Evolutionary conservation across 2,113 vertebrate genomes (phyloP), one percentile per base, ranked within the genome.

Genomic region (Pica pica): DNA sequence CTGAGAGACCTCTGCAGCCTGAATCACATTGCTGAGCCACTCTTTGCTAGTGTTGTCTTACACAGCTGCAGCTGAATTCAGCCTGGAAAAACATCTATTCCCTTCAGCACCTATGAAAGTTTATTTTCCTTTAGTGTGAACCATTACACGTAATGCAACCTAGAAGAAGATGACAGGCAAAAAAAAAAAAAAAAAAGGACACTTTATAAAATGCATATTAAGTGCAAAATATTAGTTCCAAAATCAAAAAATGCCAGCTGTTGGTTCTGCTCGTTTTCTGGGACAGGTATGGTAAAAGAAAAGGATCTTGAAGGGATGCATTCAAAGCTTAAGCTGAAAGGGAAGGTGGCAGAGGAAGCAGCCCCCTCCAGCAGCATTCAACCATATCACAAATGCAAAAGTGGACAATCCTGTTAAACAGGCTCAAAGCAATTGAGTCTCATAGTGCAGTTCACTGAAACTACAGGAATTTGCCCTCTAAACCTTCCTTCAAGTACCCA

Each of bases 401-500:
- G 80, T 6, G 1, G 80, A 61, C 64, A 60, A 75, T 84, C 89
- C 89, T 81, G 95, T 83, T 70, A 18, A 89, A 78, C 90, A 75
- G 42, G 89, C 89, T 76, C 77, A 31, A 31, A 82, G 76, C 73
- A 33, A 10, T 49, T 56, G 26, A 55, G 3, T 24, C 35, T 73
- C 1, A 0, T 3, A 17, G 9, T 33, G 30, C 44, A 90, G 47
- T 69, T 83, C 23, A 41, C 68, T 69, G 20, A 92, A 92, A 70
- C 68, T 70, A 30, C 5, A 83, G 83, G 80, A 93, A 94, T 94
- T 80, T 87, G 80, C 96, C 94, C 94, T 80, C 35, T 2, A 70
- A 93, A 70, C 91, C 75, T 88, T 6, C 74, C 56, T 60, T 70
- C 64, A 33, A 42, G 90, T 70, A 91, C 50, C 37, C 17, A 19